Conservation (phyloP, 1,140 invertebrate genomes). For the Diabrotica virgifera region DNA sequence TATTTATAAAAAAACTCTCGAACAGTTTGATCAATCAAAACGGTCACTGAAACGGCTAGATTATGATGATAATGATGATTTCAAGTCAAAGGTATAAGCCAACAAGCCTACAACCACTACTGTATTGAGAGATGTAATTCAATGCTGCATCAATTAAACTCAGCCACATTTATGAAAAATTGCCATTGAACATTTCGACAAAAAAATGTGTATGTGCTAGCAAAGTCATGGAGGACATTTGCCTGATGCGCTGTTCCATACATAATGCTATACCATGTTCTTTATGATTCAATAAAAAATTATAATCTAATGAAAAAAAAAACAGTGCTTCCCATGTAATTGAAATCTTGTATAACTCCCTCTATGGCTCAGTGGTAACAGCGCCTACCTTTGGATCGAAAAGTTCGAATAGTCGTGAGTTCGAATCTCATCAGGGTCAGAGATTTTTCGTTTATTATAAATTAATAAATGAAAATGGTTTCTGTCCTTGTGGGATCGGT, state of each 20-base stretch:
- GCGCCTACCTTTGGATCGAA: no score
- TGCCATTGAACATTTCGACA: neutral
- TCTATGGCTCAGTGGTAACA: no score
- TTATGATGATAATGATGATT: no score
- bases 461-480: no score
- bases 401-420: no score
- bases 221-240: neutral
- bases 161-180: neutral
- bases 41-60: no score
- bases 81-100: constrained; percentile 37
- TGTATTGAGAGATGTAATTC: neutral
- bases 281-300: neutral
- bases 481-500: no score
- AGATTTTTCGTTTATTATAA: no score
- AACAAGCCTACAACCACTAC: neutral
- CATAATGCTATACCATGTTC: neutral
- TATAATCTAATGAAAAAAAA: neutral
- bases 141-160: neutral
- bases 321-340: neutral
- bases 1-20: no score
- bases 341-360: neutral
- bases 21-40: no score
- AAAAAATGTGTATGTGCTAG: neutral
- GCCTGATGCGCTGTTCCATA: neutral
- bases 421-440: no score